Base-by-base conservation (phyloP, 2,113 vertebrate species). In the Dipodomys spectabilis region DNA sequence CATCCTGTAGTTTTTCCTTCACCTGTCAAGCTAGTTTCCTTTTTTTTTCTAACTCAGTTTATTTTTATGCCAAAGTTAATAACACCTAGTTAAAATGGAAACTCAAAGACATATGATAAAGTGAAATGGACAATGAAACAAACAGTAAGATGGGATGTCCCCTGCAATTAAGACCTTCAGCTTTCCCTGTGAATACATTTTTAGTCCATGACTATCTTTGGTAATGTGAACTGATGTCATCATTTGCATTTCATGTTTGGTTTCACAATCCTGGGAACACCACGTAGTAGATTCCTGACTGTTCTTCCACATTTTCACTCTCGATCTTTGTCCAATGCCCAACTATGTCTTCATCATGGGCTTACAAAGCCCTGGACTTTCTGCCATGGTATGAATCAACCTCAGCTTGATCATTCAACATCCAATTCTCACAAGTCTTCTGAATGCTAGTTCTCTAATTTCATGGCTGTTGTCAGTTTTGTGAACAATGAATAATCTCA, bases 171-270 rank as follows among this genome's bases (percentile, higher is more conserved):
- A 10, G 35, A 30, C 3, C 74, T 79, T 67, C 1, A 10, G 7
- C 23, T 32, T 28, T 19, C 23, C 68, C 68, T 74, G 45, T 44
- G 67, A 77, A 72, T 73, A 35, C 0, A 25, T 12, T 79, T 12
- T 79, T 72, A 64, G 23, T 35, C 13, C 28, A 32, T 53, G 35
- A 80, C 22, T 45, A 25, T 32, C n/a, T 30, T 90, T 53, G 68
- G 64, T 16, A 15, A 1, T 75, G 79, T 62, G 68, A 30, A 60
- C 16, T 77, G 80, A 88, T 32, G 3, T 93, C 28, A 77, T 88
- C 2, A 77, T 64, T 82, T 88, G 82, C 7, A 80, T 86, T 95
- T 90, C 44, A 69, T 68, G 90, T 90, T 68, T 64, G 28, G 30
- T 83, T 88, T 92, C 2, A 49, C 62, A 67, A 84, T 82, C n/a